Evolutionary conservation across 2,888 invertebrate genomes (phyloP), one percentile per base, ranked within the genome.

Genomic region (Crioceris asparagi): DNA sequence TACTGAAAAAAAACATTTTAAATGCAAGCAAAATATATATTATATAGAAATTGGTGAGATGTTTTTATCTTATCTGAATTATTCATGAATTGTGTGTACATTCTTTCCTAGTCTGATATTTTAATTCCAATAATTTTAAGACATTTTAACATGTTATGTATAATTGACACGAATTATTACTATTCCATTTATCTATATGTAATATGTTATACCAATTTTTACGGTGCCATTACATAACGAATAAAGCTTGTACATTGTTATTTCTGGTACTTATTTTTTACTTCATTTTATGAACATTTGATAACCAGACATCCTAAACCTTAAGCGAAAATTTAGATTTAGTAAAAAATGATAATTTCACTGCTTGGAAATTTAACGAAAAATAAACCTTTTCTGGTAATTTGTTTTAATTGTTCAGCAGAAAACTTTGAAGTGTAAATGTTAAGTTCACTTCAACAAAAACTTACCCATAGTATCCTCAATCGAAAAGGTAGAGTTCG

Each of bases 161-260:
- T 17, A 36, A 41, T 43, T 45, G 47, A 47, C 43, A 41, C 44
- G 36, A 45, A 33, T 44, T 45, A 47, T n/a, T n/a, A n/a, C n/a
- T n/a, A n/a, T 42, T 45, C 37, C 45, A 43, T 44, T 44, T 44
- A 44, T 47, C 41, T 44, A 44, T 44, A 43, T 46, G 43, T 37
- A 38, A 39, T 40, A 43, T 40, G 40, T 43, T 47, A 45, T 47
- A 45, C 35, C 43, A 40, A 47, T 37, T 42, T 44, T 40, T 44
- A 53, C 51, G 56, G 57, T 57, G 57, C 57, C 57, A 57, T 57
- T 57, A 54, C 49, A 49, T 50, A 42, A 49, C 41, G 46, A 56
- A 54, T 53, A 54, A 56, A 55, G 57, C 57, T 57, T 56, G 55
- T 56, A 57, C 51, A 54, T 57, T 57, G 55, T 57, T 57, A n/a